A percentile compares a stretch with the other conserved stretches of the same genome.
Evolutionary conservation across 2,888 invertebrate species (phyloP).

Genomic region (Limnephilus lunatus): DNA sequence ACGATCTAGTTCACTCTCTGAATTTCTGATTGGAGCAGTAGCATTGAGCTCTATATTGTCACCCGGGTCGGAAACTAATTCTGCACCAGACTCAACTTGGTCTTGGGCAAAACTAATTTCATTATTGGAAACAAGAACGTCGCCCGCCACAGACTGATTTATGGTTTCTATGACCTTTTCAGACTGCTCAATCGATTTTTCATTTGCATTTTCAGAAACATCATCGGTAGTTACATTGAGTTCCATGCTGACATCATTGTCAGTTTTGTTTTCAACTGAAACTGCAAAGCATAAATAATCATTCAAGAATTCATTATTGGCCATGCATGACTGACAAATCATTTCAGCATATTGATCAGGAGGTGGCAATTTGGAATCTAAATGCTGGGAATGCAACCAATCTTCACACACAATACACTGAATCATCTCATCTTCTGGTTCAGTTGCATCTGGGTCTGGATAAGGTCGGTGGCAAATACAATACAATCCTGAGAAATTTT

Average conservation of each 20-base stretch:
- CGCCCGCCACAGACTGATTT: not conserved
- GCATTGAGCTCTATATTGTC: not conserved
- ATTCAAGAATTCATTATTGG: constrained; percentile 85
- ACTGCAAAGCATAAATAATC: constrained; percentile 79
- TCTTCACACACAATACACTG: constrained; percentile 98
- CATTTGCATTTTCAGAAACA: constrained; percentile 7
- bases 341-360: constrained; percentile 86
- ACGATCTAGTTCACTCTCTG: not conserved
- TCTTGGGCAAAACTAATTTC: not conserved
- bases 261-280: constrained; percentile 59
- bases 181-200: constrained; percentile 6
- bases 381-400: constrained; percentile 94
- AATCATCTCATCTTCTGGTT: constrained; percentile 92
- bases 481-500: constrained; percentile 95
- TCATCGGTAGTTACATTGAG: constrained; percentile 23
- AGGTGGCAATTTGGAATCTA: constrained; percentile 79
- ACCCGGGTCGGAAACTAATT: not conserved
- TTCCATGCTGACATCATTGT: constrained; percentile 32
- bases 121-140: not conserved
- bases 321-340: constrained; percentile 88
- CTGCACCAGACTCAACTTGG: not conserved
- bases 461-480: constrained; percentile 95
- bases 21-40: not conserved
- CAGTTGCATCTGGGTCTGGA: constrained; percentile 90
- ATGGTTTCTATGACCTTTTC: not conserved